A percentile compares a stretch with the other conserved stretches of the same genome.
These are phyloP conservation scores for Ostrea edulis DNA, from an alignment of 1,140 invertebrate genomes.

Conservation along the genomic window DNA sequence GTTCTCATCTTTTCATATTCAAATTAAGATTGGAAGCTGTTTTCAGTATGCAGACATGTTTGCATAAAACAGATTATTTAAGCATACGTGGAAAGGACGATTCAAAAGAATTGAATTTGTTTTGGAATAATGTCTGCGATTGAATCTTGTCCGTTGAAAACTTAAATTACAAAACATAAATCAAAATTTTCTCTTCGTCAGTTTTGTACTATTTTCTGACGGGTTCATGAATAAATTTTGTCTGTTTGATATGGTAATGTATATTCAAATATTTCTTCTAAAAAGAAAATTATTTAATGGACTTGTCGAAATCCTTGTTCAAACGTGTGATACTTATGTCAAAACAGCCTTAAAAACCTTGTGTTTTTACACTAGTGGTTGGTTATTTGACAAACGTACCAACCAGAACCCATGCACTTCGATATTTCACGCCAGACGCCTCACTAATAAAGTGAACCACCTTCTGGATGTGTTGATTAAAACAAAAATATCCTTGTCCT, in stretches of 20 bases:
- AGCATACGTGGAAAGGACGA: no score
- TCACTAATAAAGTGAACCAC: not conserved
- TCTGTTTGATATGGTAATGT: not conserved
- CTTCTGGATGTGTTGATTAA: not conserved
- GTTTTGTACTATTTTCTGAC: not conserved
- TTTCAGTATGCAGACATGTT: no score
- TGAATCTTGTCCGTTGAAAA: no score
- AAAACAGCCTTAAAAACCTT: not conserved
- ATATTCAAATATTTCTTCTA: not conserved
- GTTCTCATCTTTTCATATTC: no score
- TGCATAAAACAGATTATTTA: no score
- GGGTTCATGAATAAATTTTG: not conserved
- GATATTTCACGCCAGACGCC: not conserved
- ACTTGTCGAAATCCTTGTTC: conserved; percentile 2
- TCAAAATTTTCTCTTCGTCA: no score
- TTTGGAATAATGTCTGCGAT: no score
- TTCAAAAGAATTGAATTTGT: no score
- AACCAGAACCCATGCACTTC: conserved; percentile 10
- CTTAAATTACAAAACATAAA: no score
- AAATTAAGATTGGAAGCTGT: no score
- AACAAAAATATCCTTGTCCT: not conserved
- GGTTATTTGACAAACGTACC: not conserved
- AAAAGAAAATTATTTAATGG: not conserved
- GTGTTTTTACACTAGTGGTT: not conserved
- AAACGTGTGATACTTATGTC: not conserved